phyloP scores from a whole-genome alignment of 1,140 invertebrate genomes.

The Dendrolimus kikuchii region DNA sequence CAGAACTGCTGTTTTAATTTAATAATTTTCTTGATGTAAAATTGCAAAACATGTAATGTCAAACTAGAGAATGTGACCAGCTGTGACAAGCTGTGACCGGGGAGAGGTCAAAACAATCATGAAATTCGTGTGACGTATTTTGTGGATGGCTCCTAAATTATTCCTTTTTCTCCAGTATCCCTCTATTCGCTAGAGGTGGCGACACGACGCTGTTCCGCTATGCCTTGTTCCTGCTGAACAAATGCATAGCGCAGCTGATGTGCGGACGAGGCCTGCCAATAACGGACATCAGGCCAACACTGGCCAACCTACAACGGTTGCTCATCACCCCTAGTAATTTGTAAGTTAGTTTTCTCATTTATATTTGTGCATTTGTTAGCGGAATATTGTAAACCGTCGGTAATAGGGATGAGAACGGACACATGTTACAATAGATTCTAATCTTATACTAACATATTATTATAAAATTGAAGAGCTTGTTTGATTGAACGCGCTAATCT shows the following conservation, averaged over 20 bases:
- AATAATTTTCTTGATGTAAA: too few species aligned
- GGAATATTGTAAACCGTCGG: too few species aligned
- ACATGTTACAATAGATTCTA: too few species aligned
- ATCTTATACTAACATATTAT: too few species aligned
- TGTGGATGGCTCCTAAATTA: neutral
- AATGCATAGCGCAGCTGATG: conserved; percentile 59
- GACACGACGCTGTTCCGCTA: conserved; percentile 61
- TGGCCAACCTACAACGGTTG: conserved; percentile 51
- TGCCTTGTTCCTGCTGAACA: conserved; percentile 62
- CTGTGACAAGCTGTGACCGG: too few species aligned
- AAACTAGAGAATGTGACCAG: neutral
- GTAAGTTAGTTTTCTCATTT: conserved; percentile 25
- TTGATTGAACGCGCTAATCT: too few species aligned
- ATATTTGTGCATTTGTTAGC: too few species aligned
- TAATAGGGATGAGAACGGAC: too few species aligned
- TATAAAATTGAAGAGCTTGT: too few species aligned
- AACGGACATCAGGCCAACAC: conserved; percentile 53
- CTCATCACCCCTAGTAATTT: conserved; percentile 36
- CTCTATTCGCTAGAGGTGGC: conserved; percentile 56
- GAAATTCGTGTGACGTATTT: neutral
- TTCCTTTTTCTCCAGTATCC: conserved; percentile 44
- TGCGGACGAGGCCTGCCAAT: conserved; percentile 46
- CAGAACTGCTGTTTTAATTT: too few species aligned
- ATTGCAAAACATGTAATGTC: neutral
- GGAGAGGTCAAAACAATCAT: too few species aligned